Evolutionary conservation across 2,888 invertebrate species (phyloP).

Genomic region (Zaprionus bogoriensis): DNA sequence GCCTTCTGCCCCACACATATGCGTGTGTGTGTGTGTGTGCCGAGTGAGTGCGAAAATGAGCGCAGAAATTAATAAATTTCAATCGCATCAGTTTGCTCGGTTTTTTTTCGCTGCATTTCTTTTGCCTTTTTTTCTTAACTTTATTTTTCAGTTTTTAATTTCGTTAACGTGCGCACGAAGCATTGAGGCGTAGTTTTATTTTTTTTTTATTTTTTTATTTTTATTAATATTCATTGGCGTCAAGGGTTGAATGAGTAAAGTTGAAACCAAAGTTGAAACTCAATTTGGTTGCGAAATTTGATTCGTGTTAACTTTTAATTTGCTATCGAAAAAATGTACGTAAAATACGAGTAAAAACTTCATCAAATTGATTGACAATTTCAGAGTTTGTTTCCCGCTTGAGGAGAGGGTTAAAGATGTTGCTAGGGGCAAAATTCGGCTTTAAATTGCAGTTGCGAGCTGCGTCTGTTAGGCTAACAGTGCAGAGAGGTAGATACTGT

Average conservation of each 20-base stretch:
- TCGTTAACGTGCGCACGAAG: not conserved
- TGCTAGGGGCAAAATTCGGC: not conserved
- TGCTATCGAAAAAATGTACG: not conserved
- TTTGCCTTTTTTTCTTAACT: not conserved
- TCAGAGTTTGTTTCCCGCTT: not conserved
- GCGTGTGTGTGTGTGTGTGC: too few species aligned
- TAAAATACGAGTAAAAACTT: not conserved
- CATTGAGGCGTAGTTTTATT: not conserved
- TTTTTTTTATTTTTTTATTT: not conserved
- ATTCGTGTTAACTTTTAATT: not conserved
- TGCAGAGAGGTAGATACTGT: too few species aligned
- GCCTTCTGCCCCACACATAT: not conserved
- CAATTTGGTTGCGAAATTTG: not conserved
- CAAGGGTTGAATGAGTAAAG: not conserved
- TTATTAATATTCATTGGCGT: not conserved
- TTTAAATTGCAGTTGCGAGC: not conserved
- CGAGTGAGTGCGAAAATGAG: not conserved
- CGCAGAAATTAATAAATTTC: slow-evolving; percentile 15
- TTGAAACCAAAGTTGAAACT: not conserved
- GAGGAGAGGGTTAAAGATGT: not conserved
- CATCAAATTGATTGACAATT: not conserved
- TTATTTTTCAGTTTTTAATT: not conserved
- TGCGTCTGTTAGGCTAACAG: too few species aligned
- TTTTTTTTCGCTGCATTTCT: not conserved
- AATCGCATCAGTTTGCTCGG: too few species aligned